phyloP scores from a whole-genome alignment of 2,113 vertebrate genomes.

The Lichenostomus cassidix region DNA sequence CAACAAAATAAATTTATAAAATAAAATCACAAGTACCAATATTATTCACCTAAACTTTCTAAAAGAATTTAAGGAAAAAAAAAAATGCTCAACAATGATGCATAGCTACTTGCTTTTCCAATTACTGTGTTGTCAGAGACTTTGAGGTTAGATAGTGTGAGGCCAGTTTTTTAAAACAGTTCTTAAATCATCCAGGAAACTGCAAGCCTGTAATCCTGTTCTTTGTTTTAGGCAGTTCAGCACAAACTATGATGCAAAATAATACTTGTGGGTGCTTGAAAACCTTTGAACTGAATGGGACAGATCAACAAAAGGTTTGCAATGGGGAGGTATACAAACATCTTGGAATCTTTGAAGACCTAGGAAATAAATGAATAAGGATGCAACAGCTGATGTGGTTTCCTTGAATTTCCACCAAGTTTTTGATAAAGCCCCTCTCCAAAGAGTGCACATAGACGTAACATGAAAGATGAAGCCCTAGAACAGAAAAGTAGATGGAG shows the following conservation, averaged over 20 bases:
- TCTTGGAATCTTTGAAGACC: background rate
- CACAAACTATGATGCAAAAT: background rate
- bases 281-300: background rate
- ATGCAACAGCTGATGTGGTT: background rate
- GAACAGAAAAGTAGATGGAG: background rate
- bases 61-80: background rate
- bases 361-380: background rate
- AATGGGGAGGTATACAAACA: background rate
- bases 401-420: background rate
- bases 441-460: background rate
- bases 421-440: background rate
- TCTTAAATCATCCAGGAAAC: background rate
- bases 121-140: background rate
- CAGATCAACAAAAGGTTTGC: background rate
- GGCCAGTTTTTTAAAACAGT: background rate
- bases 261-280: background rate
- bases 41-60: background rate
- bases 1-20: background rate
- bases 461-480: background rate
- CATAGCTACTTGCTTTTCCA: background rate
- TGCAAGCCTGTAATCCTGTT: background rate
- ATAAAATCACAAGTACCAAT: background rate
- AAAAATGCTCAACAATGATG: background rate
- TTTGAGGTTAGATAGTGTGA: background rate
- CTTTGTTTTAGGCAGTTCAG: background rate